Conservation (phyloP, 2,113 vertebrate species). For the Erpornis zantholeuca region DNA sequence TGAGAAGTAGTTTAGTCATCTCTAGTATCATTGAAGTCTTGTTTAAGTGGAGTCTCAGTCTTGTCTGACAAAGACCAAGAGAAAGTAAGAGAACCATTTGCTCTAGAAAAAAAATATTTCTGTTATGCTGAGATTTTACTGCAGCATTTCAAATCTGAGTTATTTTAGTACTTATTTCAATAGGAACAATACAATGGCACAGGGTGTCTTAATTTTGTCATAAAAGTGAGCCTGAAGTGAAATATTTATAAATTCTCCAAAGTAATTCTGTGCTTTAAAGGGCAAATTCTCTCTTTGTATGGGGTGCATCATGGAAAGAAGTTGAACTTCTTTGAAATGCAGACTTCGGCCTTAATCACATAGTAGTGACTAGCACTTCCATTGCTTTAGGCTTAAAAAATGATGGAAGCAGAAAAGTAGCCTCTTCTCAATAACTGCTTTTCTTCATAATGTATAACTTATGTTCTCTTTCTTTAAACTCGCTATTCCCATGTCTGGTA, state of each 20-base stretch:
- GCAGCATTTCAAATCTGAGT: neutral
- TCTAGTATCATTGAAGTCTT: neutral
- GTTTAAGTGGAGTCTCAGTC: neutral
- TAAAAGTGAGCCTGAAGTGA: neutral
- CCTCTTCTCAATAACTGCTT: constrained; percentile 18
- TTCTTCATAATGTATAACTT: constrained; percentile 12
- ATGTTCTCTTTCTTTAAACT: neutral
- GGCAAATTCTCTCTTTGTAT: neutral
- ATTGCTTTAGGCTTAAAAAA: constrained; percentile 30
- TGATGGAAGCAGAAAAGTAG: neutral
- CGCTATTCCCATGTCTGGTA: neutral
- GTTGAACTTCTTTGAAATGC: neutral
- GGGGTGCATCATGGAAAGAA: neutral
- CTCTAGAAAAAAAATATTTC: neutral
- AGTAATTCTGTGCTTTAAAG: neutral
- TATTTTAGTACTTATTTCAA: neutral
- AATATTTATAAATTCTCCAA: neutral
- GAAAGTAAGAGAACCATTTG: neutral
- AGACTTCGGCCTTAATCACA: constrained; percentile 23
- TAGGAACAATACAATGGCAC: neutral
- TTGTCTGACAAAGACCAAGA: neutral
- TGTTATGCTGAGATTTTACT: neutral
- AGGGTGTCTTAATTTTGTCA: neutral
- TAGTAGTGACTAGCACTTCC: neutral
- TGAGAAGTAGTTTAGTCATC: neutral